These are phyloP conservation scores for Eurystomus glaucurus DNA, from an alignment of 2,797 vertebrate species.

Conservation along the genomic window DNA sequence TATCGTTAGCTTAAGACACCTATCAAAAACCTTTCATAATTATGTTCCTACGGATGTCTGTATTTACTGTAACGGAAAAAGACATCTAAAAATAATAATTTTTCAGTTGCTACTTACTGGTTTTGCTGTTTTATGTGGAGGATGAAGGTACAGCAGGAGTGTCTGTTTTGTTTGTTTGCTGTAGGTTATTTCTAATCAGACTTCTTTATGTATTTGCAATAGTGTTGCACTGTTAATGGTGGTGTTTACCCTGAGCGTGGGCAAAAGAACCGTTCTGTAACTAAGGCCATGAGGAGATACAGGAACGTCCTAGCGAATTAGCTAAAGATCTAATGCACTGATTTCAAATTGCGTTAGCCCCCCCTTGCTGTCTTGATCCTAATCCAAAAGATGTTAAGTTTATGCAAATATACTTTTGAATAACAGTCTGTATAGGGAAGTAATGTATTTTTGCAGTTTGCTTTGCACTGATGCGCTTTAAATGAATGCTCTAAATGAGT, in stretches of 20 bases:
- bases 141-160: background rate
- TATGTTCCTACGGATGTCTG: background rate
- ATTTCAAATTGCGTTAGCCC: background rate
- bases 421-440: background rate
- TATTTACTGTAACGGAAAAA: background rate
- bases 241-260: rapidly evolving
- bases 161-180: background rate
- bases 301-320: background rate
- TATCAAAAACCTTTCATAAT: background rate
- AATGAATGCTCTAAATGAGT: background rate
- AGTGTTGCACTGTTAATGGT: background rate
- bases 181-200: background rate
- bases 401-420: background rate
- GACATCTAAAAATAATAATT: background rate
- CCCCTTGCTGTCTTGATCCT: background rate
- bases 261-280: background rate
- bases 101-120: background rate
- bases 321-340: background rate
- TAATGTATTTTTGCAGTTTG: background rate
- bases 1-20: background rate
- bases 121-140: background rate
- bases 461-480: background rate
- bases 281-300: background rate
- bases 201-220: background rate
- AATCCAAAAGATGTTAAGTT: background rate